These are phyloP conservation scores for Muscicapa adusta DNA, from an alignment of 2,113 vertebrate genomes.

Conservation along the genomic window DNA sequence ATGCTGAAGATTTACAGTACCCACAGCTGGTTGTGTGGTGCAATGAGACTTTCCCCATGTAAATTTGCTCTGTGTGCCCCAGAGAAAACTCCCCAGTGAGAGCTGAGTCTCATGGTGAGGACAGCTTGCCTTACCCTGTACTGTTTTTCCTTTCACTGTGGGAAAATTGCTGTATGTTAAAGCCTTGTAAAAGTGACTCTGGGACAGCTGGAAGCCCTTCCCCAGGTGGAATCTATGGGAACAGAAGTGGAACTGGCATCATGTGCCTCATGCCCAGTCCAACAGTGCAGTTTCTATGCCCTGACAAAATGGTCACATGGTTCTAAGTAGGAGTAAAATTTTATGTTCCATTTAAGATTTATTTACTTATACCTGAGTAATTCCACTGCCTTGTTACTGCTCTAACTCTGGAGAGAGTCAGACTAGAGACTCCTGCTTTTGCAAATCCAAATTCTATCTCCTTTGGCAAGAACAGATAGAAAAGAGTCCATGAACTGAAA, in stretches of 20 bases:
- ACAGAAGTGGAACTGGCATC: background rate
- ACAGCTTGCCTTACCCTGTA: constrained; percentile 12
- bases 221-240: background rate
- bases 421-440: background rate
- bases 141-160: background rate
- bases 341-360: background rate
- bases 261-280: background rate
- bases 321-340: background rate
- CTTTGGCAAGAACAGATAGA: constrained; percentile 7
- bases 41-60: constrained; percentile 1
- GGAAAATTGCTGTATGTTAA: constrained; percentile 4
- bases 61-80: background rate
- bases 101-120: background rate
- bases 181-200: background rate
- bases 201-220: background rate
- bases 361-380: background rate
- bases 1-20: constrained; percentile 14
- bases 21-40: background rate
- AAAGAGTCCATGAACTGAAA: background rate
- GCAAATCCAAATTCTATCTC: background rate
- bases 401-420: background rate
- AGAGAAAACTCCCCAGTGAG: constrained; percentile 34
- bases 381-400: background rate
- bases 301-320: background rate
- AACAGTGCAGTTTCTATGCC: background rate